These are phyloP conservation scores for Torymus tubicola DNA, from an alignment of 2,888 invertebrate genomes.

Conservation along the genomic window DNA sequence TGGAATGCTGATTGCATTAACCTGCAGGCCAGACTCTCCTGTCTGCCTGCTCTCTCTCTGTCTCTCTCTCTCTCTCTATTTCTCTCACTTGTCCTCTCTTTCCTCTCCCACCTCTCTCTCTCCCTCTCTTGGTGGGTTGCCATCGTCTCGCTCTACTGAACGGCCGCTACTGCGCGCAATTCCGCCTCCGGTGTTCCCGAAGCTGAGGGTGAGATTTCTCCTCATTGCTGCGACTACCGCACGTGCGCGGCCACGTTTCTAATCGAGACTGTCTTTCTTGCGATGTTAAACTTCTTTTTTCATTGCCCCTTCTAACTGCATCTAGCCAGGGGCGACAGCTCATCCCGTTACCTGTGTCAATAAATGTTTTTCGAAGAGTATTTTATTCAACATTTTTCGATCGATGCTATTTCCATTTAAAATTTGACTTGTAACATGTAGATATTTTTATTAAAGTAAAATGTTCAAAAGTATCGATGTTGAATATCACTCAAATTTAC, in stretches of 20 bases:
- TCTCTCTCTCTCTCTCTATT: neutral
- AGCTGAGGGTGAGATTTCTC: constrained; percentile 25
- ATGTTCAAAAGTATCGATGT: too few relatives aligned
- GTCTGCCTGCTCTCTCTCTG: neutral
- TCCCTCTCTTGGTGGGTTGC: neutral
- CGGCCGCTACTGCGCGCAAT: constrained; percentile 17
- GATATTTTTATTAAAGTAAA: too few relatives aligned
- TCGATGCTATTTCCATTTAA: too few relatives aligned
- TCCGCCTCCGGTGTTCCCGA: constrained; percentile 52
- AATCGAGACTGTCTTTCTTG: constrained; percentile 1
- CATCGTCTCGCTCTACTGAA: constrained; percentile 32
- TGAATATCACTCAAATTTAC: too few relatives aligned
- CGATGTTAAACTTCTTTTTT: neutral
- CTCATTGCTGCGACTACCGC: constrained; percentile 11
- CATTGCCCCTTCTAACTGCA: neutral
- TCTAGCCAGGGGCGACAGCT: too few relatives aligned
- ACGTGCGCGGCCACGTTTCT: neutral
- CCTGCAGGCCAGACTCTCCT: constrained; percentile 24
- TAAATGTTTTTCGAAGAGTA: too few relatives aligned
- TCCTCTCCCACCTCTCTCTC: neutral
- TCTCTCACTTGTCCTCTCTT: neutral
- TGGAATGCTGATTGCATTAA: constrained; percentile 74
- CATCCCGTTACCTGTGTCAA: too few relatives aligned
- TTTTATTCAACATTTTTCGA: too few relatives aligned
- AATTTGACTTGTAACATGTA: too few relatives aligned